Evolutionary conservation across 23 tunicate species (phyloP).

Genomic region (Styela clava): DNA sequence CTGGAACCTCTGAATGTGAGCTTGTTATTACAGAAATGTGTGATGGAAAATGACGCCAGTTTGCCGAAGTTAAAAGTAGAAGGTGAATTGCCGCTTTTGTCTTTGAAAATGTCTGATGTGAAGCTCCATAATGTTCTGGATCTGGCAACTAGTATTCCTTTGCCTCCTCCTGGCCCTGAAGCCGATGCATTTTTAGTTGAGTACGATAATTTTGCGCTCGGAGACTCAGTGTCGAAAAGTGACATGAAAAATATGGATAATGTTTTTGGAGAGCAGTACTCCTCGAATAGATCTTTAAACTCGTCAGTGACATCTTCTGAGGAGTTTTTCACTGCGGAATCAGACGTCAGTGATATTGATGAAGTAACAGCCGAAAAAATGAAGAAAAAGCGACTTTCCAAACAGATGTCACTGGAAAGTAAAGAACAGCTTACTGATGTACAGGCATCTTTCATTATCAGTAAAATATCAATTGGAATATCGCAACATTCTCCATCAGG

Average conservation of each 20-base stretch:
- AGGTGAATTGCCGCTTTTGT: conserved; percentile 45
- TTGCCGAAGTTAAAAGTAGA: conserved; percentile 67
- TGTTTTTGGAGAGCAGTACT: conserved; percentile 12
- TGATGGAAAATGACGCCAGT: conserved; percentile 60
- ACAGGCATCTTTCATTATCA: neutral
- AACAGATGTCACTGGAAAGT: neutral
- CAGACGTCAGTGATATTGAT: conserved; percentile 53
- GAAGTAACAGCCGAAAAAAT: conserved; percentile 23
- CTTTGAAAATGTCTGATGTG: conserved; percentile 49
- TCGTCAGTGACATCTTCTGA: conserved; percentile 33
- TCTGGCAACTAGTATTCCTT: conserved; percentile 58
- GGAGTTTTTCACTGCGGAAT: conserved; percentile 57
- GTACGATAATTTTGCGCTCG: neutral
- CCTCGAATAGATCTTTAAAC: neutral
- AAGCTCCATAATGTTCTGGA: conserved; percentile 41
- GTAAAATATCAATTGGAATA: conserved; percentile 2
- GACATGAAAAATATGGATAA: conserved; percentile 25
- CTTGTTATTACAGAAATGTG: conserved; percentile 51
- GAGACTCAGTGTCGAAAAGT: neutral
- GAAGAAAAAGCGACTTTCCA: conserved; percentile 9
- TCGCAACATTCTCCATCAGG: neutral
- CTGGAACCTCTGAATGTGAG: conserved; percentile 57
- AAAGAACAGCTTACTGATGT: conserved; percentile 27
- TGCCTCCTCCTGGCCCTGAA: conserved; percentile 37
- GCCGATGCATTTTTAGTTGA: conserved; percentile 24